phyloP scores from a whole-genome alignment of 2,888 invertebrate species.

The Lepidocyrtinus sp. region DNA sequence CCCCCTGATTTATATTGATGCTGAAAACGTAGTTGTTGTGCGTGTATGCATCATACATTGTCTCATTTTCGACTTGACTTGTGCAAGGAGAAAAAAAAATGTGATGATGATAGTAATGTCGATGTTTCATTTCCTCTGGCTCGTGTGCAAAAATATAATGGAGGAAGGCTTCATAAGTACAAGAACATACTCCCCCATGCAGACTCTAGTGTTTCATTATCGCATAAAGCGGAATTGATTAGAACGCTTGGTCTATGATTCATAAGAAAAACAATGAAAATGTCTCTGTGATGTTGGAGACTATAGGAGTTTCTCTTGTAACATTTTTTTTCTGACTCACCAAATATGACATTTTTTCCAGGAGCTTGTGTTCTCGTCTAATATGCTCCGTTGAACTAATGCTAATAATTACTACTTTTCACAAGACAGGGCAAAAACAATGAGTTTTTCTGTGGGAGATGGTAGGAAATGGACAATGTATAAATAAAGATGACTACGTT shows the following conservation, averaged over 20 bases:
- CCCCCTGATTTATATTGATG: too few species aligned
- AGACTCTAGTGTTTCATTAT: background rate
- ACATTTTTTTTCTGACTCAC: background rate
- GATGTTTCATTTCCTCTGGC: background rate
- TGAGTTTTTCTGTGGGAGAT: background rate
- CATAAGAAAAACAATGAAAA: background rate
- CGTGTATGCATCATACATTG: too few species aligned
- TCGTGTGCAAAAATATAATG: background rate
- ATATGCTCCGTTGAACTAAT: conserved; percentile 6
- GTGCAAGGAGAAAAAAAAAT: too few species aligned
- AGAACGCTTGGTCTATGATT: background rate
- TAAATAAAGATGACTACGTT: conserved; percentile 2
- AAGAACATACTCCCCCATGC: background rate
- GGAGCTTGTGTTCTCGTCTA: background rate
- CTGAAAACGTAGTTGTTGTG: too few species aligned
- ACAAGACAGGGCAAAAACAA: background rate
- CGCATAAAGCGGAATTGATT: background rate
- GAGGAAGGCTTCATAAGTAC: too few species aligned
- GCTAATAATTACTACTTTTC: conserved; percentile 7
- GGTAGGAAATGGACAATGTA: background rate
- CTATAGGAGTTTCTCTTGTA: too few species aligned
- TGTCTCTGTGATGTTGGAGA: background rate
- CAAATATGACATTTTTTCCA: conserved; percentile 4
- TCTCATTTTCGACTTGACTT: too few species aligned
- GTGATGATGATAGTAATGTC: background rate